Percentiles rank a stretch among this genome's conserved stretches.
Evolutionary conservation across 2,888 invertebrate species (phyloP).

Genomic region (Drosophila anomalata): DNA sequence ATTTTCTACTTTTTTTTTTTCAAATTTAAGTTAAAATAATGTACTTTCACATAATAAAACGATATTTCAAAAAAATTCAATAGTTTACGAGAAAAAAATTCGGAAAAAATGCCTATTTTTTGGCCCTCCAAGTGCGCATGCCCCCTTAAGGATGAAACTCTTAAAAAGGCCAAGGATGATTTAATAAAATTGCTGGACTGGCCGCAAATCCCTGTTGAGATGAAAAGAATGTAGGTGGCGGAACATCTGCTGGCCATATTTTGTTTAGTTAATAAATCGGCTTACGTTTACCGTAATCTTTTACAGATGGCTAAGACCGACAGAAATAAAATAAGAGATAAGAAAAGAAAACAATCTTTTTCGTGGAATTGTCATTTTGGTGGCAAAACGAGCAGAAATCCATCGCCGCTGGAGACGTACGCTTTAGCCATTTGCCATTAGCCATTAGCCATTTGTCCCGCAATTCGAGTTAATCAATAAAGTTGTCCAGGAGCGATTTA

Average conservation of each 20-base stretch:
- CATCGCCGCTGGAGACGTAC: constrained; percentile 1
- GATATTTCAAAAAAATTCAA: too few relatives aligned
- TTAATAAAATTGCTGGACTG: background rate
- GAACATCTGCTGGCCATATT: constrained; percentile 1
- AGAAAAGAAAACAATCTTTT: background rate
- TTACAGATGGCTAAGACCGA: background rate
- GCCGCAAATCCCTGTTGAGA: background rate
- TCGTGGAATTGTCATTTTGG: background rate
- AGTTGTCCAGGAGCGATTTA: constrained; percentile 1
- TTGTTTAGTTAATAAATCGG: constrained; percentile 18
- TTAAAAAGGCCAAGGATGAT: background rate
- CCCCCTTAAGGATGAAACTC: background rate
- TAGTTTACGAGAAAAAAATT: too few relatives aligned
- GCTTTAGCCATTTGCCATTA: background rate
- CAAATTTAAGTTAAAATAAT: too few relatives aligned
- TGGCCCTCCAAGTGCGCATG: too few relatives aligned
- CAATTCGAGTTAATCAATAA: constrained; percentile 16
- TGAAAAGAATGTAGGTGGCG: background rate
- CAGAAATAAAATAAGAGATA: background rate
- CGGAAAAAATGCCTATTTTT: too few relatives aligned
- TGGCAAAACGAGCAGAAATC: background rate
- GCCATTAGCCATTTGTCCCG: background rate
- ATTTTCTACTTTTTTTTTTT: too few relatives aligned
- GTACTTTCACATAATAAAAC: too few relatives aligned
- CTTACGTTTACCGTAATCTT: constrained; percentile 12